A percentile compares a stretch with the other conserved stretches of the same genome.
Evolutionary conservation across 2,888 invertebrate species (phyloP).

Genomic region (Priocnemis perturbator): DNA sequence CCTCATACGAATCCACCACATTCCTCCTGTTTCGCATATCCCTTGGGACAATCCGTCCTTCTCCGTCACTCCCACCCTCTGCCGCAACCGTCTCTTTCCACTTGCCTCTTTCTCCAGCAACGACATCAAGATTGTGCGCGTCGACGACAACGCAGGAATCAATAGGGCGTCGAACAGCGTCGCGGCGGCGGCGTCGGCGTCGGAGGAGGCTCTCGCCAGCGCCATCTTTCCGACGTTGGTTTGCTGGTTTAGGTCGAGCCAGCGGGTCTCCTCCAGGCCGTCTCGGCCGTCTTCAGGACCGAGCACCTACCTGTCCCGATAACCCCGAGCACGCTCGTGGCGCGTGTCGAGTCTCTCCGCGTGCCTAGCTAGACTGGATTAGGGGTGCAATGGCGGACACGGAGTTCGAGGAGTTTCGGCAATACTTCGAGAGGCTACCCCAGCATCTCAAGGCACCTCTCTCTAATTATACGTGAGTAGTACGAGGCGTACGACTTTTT

Average conservation of each 20-base stretch:
- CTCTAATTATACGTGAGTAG: constrained; percentile 92
- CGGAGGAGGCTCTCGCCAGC: constrained; percentile 29
- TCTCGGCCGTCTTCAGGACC: constrained; percentile 41
- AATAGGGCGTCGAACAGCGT: constrained; percentile 61
- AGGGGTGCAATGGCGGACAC: constrained; percentile 87
- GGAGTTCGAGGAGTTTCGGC: constrained; percentile 95
- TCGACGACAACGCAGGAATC: constrained; percentile 63
- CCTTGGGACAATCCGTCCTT: background rate
- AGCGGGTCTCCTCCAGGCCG: constrained; percentile 35
- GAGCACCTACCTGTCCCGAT: constrained; percentile 7
- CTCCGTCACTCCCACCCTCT: constrained; percentile 39
- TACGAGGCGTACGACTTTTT: no score
- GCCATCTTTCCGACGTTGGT: constrained; percentile 45
- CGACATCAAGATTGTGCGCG: constrained; percentile 54
- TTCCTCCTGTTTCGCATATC: background rate
- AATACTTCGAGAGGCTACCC: constrained; percentile 88
- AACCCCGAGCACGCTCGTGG: background rate
- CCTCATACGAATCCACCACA: no score
- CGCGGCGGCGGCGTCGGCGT: constrained; percentile 32
- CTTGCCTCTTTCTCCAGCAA: no score
- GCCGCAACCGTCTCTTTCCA: constrained; percentile 10
- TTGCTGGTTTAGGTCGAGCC: constrained; percentile 44
- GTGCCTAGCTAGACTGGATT: constrained; percentile 12
- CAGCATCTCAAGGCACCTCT: constrained; percentile 87
- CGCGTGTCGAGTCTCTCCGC: background rate